Base-by-base conservation (phyloP, 2,888 invertebrate genomes). In the Metellina segmentata region DNA sequence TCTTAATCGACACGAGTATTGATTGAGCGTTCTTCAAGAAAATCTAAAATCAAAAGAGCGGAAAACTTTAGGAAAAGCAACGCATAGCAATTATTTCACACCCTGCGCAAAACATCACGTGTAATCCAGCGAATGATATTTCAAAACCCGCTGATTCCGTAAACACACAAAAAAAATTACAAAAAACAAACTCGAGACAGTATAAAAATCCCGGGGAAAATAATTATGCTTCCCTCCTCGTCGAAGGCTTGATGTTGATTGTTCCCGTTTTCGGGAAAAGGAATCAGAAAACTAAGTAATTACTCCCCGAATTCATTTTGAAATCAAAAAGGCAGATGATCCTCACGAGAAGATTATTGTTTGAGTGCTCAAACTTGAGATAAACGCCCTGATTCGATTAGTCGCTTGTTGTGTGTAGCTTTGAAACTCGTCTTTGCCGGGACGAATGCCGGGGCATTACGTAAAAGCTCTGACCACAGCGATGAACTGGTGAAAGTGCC, bases 401-500 rank as follows among this genome's bases (percentile, higher is more conserved):
- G 52, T 71, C 79, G 53, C 52, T 82, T 90, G 90, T 81, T 51
- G 74, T 19, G 51, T 70, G 78, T 79, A 71, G 83, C 51, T 71
- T 71, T 78, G 75, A 72, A 53, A 52, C 70, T 81, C 61, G 81
- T 81, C 70, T 75, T 74, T 85, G 20, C 51, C 48, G 8, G 51
- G 16, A 85, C 16, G 20, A 53, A 83, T 83, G 20, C 85, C 78
- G 74, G 71, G 71, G 51, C 85, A 85, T 85, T 85, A 81, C 81
- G 72, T 90, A 79, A 85, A 79, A 69, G 81, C 85, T 51, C 90
- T 85, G 81, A 90, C 90, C 90, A 85, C 90, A 90, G 74, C 74
- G 85, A 85, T 83, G 83, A 89, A 89, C 20, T 82, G 20, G 74
- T 78, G 52, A 16, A n/a, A 52, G 52, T 49, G 71, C 70, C 71